phyloP scores from a whole-genome alignment of 2,113 vertebrate genomes.

The Tichodroma muraria region DNA sequence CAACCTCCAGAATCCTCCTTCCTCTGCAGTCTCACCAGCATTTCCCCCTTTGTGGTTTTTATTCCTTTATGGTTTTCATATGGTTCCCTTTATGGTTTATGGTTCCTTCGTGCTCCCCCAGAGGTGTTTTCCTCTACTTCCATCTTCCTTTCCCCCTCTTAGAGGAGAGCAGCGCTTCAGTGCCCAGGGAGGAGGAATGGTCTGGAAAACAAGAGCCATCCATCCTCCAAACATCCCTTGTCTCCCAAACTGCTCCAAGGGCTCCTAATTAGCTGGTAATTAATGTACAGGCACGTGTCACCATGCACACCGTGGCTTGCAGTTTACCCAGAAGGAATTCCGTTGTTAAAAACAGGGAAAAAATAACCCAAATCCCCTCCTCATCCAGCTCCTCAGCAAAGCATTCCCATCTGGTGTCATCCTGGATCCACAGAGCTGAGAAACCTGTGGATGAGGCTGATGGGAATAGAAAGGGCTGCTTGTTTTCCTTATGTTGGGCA shows the following conservation, averaged over 20 bases:
- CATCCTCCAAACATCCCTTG: background rate
- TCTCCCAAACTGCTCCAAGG: background rate
- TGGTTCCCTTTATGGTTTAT: no score
- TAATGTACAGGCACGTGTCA: background rate
- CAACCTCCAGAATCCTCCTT: background rate
- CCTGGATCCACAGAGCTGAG: background rate
- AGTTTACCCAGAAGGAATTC: background rate
- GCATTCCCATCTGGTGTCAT: background rate
- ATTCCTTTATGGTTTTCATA: no score
- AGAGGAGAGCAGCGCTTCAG: background rate
- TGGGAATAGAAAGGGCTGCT: background rate
- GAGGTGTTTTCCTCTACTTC: background rate
- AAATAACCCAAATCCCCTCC: background rate
- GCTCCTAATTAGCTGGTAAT: background rate
- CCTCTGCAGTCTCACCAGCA: accelerated
- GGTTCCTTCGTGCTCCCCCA: accelerated
- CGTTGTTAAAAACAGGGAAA: background rate
- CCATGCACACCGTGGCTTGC: accelerated
- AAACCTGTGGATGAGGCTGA: background rate
- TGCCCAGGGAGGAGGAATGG: accelerated
- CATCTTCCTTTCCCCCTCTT: background rate
- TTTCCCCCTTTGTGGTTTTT: no score
- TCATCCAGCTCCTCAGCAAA: background rate
- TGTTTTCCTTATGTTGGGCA: background rate
- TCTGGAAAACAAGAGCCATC: background rate